Percentiles rank a stretch among this genome's conserved stretches.
Conservation (phyloP, 2,888 invertebrate genomes). For the Euphydryas editha region DNA sequence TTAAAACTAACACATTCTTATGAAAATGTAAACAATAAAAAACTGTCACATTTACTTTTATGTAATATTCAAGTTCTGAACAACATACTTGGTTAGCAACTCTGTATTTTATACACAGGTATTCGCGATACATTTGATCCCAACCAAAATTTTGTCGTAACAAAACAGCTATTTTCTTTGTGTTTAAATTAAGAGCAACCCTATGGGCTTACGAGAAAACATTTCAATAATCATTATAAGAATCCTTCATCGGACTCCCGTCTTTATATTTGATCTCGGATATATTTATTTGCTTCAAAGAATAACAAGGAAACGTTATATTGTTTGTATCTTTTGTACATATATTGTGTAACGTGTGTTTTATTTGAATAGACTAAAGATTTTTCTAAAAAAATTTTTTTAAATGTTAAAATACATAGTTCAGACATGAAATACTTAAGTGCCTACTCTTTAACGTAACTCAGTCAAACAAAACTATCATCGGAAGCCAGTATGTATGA, state of each 20-base stretch:
- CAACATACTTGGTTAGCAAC: neutral
- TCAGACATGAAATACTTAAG: no score
- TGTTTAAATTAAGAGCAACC: conserved; percentile 49
- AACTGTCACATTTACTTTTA: no score
- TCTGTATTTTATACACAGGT: neutral
- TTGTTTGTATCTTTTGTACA: conserved; percentile 24
- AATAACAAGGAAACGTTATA: conserved; percentile 21
- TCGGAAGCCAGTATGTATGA: no score
- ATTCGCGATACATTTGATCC: conserved; percentile 50
- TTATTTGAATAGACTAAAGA: neutral
- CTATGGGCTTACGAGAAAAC: conserved; percentile 57
- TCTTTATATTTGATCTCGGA: conserved; percentile 49
- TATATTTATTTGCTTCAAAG: conserved; percentile 21
- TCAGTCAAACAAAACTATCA: no score
- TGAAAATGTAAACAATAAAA: no score
- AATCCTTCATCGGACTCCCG: conserved; percentile 64
- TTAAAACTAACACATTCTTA: no score
- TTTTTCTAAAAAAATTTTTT: neutral
- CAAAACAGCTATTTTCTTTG: conserved; percentile 60
- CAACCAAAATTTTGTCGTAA: conserved; percentile 61
- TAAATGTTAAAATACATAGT: neutral
- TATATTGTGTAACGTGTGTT: neutral
- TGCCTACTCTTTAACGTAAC: no score
- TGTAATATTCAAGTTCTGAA: neutral
- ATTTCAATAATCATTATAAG: conserved; percentile 75